Evolutionary conservation across 1,140 invertebrate species (phyloP), one percentile per base, ranked within the genome.

Genomic region (Drosophila aff.): DNA sequence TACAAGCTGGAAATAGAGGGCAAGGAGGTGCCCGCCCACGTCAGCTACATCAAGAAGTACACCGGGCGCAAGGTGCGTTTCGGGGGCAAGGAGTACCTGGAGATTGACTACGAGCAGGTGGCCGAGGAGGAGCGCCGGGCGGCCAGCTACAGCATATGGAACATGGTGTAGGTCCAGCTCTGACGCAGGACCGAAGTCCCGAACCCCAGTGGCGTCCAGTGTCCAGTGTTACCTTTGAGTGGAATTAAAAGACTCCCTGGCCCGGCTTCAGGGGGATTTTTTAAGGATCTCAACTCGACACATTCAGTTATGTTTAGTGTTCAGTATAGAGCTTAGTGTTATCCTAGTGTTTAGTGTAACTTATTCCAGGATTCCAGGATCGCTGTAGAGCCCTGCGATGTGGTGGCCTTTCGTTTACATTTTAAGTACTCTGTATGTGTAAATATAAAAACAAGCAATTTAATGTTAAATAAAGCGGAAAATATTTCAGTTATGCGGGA

Each of bases 71-170:
- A 91, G 59, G 92, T 92, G 15, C 80, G 85, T 9, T 92, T 92
- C 43, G 91, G 89, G n/a, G 85, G 75, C 59, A 92, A 92, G 59
- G 92, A 92, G 68, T 92, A 92, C 62, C 75, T 92, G 61, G 92
- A 92, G 50, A 92, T 92, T 26, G 92, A 92, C 67, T 92, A 92
- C 63, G 92, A 92, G 40, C 92, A 92, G 64, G 78, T 92, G 33
- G 92, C 79, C 26, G 87, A 92, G 68, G 87, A 92, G 63, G 92
- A 92, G 77, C 78, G 84, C 58, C 78, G 78, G 28, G 85, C 89
- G 52, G 91, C 86, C 59, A 84, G 81, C 55, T 92, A 92, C 58
- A 92, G 92, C 81, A 92, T 92, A 86, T 92, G 92, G 92, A 92
- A 92, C 75, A 91, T 92, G 82, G 92, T 92, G 62, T 91, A 76